These are phyloP conservation scores for Leucoma salicis DNA, from an alignment of 2,888 invertebrate species.

Conservation along the genomic window DNA sequence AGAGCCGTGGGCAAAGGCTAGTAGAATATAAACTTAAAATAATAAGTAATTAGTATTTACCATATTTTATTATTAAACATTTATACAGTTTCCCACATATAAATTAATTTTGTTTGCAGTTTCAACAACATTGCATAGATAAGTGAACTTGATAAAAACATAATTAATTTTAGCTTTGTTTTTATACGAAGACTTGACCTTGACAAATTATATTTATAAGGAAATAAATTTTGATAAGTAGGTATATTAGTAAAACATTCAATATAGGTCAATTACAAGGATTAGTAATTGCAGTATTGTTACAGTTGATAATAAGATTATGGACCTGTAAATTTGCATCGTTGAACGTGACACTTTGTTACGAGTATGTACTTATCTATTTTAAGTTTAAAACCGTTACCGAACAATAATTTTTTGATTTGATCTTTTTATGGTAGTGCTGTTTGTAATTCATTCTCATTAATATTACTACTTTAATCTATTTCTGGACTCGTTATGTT, in stretches of 20 bases:
- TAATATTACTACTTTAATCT: too few species aligned
- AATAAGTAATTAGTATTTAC: not conserved
- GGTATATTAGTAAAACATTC: constrained; percentile 17
- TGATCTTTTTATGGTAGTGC: too few species aligned
- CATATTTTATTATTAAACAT: not conserved
- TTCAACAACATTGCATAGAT: constrained; percentile 15
- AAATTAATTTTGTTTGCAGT: not conserved
- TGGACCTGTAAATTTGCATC: constrained; percentile 8
- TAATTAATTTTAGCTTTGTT: constrained; percentile 11
- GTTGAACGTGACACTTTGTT: not conserved
- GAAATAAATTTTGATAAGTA: constrained; percentile 21
- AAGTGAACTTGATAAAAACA: constrained; percentile 14
- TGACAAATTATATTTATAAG: constrained; percentile 21
- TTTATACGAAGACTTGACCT: constrained; percentile 13
- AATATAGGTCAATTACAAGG: constrained; percentile 35
- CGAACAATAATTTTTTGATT: too few species aligned
- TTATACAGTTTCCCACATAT: not conserved
- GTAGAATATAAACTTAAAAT: too few species aligned
- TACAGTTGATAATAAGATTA: constrained; percentile 10
- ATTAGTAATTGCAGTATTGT: constrained; percentile 21
- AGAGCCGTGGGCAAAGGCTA: too few species aligned
- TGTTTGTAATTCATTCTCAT: too few species aligned
- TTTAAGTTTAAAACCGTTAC: too few species aligned
- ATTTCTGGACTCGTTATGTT: too few species aligned
- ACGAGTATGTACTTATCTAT: too few species aligned